Conservation (phyloP, 2,888 invertebrate genomes). For the Sipha maydis region DNA sequence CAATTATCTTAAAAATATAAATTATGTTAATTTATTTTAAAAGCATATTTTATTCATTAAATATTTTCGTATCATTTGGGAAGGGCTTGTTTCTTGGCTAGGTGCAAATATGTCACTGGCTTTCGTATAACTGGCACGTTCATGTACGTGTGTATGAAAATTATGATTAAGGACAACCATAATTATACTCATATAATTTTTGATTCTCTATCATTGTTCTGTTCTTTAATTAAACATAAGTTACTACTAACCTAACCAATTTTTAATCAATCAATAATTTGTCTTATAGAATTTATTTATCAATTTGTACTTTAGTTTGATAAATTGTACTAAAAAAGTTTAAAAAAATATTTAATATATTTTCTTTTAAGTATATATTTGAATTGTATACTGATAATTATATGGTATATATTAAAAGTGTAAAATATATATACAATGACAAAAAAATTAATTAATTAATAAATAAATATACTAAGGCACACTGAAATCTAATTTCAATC, state of each 20-base stretch:
- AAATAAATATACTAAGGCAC: slow-evolving; percentile 19
- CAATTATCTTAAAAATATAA: too few relatives aligned
- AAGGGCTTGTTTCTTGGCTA: background rate
- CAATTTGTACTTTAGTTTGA: background rate
- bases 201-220: background rate
- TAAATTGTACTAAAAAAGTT: background rate
- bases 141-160: too few relatives aligned
- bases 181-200: background rate
- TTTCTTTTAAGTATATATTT: background rate
- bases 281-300: background rate
- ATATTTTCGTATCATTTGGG: background rate
- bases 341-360: background rate
- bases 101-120: background rate
- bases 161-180: background rate
- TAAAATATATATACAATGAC: slow-evolving; percentile 7
- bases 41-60: too few relatives aligned
- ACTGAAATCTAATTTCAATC: slow-evolving; percentile 13
- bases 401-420: background rate
- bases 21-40: too few relatives aligned
- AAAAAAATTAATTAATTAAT: background rate
- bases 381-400: background rate
- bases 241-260: too few relatives aligned
- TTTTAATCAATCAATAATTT: too few relatives aligned
- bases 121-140: background rate
- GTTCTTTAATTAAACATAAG: background rate